Percentiles rank a stretch among this genome's conserved stretches.
These are phyloP conservation scores for Amblyornis subalaris DNA, from an alignment of 2,113 vertebrate species.

Conservation along the genomic window DNA sequence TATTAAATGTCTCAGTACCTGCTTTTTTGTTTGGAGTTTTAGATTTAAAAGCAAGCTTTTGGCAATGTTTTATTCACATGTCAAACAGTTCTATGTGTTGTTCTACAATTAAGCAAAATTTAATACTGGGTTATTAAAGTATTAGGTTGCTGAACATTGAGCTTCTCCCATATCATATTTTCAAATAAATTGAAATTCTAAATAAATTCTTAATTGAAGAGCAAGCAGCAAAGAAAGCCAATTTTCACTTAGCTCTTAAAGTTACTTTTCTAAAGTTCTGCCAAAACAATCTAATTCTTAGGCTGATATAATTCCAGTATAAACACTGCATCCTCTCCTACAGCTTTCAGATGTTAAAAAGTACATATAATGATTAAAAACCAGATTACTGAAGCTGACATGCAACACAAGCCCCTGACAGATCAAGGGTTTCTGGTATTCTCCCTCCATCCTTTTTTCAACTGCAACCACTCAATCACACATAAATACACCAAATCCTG, in stretches of 20 bases:
- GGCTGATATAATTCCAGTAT: not conserved
- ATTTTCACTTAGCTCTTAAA: not conserved
- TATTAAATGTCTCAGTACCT: not conserved
- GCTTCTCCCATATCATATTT: not conserved
- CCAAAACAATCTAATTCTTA: not conserved
- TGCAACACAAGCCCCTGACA: not conserved
- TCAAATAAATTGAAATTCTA: not conserved
- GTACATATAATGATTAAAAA: not conserved
- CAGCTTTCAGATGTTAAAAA: not conserved
- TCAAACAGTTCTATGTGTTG: not conserved
- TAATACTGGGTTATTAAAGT: not conserved
- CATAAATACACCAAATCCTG: not conserved
- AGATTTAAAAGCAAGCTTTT: not conserved
- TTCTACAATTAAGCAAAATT: constrained; percentile 1
- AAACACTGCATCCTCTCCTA: not conserved
- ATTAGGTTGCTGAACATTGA: not conserved
- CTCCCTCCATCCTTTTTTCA: not conserved
- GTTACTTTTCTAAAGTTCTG: not conserved
- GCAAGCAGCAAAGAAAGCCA: not conserved
- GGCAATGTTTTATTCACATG: not conserved
- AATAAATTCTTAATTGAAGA: not conserved
- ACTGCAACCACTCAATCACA: not conserved
- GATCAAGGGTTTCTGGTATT: not conserved
- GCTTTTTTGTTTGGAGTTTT: not conserved
- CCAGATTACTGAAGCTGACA: not conserved